phyloP scores from a whole-genome alignment of 2,797 vertebrate species.

The Cygnus olor region DNA sequence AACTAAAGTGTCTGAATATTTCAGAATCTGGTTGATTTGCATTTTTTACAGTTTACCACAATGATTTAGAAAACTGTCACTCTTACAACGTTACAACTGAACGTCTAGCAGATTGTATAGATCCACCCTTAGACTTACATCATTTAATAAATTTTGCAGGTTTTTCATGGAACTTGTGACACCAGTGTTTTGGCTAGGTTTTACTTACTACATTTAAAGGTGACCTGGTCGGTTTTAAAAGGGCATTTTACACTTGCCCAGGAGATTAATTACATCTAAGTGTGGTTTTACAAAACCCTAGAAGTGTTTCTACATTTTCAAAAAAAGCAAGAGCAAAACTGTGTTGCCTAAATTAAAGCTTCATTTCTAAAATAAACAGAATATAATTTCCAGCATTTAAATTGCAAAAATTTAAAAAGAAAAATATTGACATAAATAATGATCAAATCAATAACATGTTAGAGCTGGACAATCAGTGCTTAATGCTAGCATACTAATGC shows the following conservation, averaged over 20 bases:
- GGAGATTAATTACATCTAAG: neutral
- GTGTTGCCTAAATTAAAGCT: neutral
- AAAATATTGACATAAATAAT: neutral
- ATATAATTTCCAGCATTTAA: neutral
- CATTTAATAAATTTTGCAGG: neutral
- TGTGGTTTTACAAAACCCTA: neutral
- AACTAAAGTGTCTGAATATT: neutral
- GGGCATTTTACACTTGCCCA: neutral
- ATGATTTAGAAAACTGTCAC: neutral
- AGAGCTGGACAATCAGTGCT: neutral
- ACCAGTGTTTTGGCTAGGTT: neutral
- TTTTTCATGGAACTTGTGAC: neutral
- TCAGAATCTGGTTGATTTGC: neutral
- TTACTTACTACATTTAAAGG: neutral
- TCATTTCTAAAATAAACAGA: neutral
- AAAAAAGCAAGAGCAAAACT: neutral
- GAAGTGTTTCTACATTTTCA: neutral
- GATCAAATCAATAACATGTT: neutral
- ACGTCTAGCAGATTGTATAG: neutral
- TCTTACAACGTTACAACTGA: neutral
- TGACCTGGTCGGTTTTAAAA: neutral
- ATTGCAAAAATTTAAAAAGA: neutral
- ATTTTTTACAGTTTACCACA: neutral
- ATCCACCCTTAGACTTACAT: fast-evolving
- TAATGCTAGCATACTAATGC: neutral